A percentile compares a stretch with the other conserved stretches of the same genome.
Evolutionary conservation across 2,797 vertebrate genomes (phyloP).

Genomic region (Phyllotis vaccarum): DNA sequence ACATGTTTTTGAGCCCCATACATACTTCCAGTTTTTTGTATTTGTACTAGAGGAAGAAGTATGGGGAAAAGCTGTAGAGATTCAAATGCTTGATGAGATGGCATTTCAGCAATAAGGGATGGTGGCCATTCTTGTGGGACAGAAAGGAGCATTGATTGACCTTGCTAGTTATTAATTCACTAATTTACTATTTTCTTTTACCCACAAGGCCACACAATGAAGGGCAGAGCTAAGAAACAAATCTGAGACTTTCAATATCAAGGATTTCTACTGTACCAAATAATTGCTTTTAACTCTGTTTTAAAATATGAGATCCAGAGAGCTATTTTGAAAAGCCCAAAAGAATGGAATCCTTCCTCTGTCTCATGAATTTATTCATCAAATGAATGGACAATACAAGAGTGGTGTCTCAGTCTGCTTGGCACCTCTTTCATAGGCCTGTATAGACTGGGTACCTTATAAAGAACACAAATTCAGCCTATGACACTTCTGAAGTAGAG

Average conservation of each 20-base stretch:
- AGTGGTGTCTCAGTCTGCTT: background rate
- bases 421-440: background rate
- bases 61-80: background rate
- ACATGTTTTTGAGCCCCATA: background rate
- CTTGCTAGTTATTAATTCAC: background rate
- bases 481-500: background rate
- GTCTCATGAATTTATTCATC: background rate
- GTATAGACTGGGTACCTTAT: background rate
- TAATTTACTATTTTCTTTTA: background rate
- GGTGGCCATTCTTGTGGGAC: background rate
- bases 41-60: background rate
- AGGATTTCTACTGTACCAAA: background rate
- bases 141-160: background rate
- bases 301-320: background rate
- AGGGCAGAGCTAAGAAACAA: background rate
- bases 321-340: background rate
- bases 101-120: background rate
- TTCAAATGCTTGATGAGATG: background rate
- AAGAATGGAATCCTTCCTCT: background rate
- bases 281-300: background rate
- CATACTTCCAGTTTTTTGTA: background rate
- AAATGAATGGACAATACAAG: slow-evolving; percentile 6
- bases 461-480: background rate
- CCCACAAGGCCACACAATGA: background rate
- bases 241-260: background rate